Evolutionary conservation across 2,888 invertebrate species (phyloP), one percentile per base, ranked within the genome.

Genomic region (Drosophila parthenogenetica): DNA sequence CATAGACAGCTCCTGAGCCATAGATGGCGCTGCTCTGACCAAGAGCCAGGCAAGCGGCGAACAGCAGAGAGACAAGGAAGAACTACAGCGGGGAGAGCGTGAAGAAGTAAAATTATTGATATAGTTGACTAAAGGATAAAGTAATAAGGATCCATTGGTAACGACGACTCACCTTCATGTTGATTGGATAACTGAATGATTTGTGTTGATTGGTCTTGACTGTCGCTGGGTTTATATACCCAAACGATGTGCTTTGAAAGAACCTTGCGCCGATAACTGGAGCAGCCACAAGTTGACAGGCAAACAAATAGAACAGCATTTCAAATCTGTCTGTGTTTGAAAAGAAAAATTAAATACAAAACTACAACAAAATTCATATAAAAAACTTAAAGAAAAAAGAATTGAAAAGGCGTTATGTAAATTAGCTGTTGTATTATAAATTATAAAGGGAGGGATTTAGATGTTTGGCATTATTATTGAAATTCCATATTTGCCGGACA

Each of bases 131-230:
- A 5, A 29, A 8, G 29, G 22, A 51, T 10, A 5, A 10, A 13
- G 19, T 5, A 22, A 2, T 7, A 8, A 14, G 10, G 22, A 40
- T 25, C 13, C n/a, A 19, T 14, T 13, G 39, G 10, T 13, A 10
- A 0, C 29, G 14, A 3, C 8, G 8, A n/a, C 42, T 77, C 45
- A 89, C 85, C 89, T 89, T 89, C 89, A 85, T 89, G 46, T 83
- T 78, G 64, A 46, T 57, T 73, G 46, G 66, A 53, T 73, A 62
- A 49, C 55, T 51, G 64, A 77, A 55, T 68, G 70, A 73, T 71
- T 76, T 83, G 87, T 83, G 63, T 65, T 89, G 81, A 61, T 50
- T 48, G 57, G 32, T n/a, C 55, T 40, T 55, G 4, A 1, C 54
- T 16, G 48, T 42, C 49, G 25, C 25, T 10, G 58, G 22, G 48